Conservation (phyloP, 2,113 vertebrate species). For the Rhinolophus ferrumequinum region DNA sequence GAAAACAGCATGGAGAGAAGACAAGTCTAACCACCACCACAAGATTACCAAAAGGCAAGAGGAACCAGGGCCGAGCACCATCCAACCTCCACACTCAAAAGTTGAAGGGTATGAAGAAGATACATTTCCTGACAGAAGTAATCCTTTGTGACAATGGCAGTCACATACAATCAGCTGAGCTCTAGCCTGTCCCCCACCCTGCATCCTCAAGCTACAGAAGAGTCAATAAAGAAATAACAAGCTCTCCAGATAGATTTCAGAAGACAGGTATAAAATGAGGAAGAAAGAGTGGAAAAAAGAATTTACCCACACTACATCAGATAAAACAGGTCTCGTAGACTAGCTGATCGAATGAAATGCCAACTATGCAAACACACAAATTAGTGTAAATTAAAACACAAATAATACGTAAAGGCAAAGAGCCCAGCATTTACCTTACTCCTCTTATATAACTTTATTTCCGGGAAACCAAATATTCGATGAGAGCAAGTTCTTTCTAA, state of each 20-base stretch:
- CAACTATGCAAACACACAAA: background rate
- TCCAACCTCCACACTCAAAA: background rate
- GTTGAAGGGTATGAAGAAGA: background rate
- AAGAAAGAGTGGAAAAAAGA: background rate
- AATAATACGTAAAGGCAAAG: background rate
- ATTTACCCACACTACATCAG: background rate
- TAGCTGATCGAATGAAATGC: background rate
- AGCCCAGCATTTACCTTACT: slow-evolving; percentile 8
- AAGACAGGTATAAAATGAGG: background rate
- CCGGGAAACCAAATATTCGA: background rate
- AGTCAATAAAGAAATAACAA: background rate
- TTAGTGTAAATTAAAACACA: slow-evolving; percentile 26
- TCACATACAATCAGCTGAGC: background rate
- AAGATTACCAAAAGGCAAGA: background rate
- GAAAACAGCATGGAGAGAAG: background rate
- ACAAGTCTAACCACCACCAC: background rate
- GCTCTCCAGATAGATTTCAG: slow-evolving; percentile 25
- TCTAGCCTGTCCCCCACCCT: background rate
- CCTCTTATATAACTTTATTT: background rate
- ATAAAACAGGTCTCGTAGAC: background rate
- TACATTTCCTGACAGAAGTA: background rate
- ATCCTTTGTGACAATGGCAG: background rate
- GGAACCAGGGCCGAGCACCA: background rate
- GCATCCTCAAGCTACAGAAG: background rate
- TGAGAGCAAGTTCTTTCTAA: background rate